Conservation (phyloP, 2,113 vertebrate species). For the Puntigrus tetrazona region DNA sequence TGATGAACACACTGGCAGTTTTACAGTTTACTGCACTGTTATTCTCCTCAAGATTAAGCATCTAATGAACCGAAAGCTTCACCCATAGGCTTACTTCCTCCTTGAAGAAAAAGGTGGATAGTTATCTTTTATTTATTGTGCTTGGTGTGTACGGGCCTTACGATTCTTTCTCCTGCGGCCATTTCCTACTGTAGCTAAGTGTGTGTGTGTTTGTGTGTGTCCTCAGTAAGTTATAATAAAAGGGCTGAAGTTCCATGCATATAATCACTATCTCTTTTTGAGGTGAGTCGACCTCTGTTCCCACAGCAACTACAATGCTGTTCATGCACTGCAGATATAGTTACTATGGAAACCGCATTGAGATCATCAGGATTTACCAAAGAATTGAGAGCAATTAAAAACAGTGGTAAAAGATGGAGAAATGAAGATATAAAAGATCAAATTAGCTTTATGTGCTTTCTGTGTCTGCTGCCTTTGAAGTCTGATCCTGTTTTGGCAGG, state of each 20-base stretch:
- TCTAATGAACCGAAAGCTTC: no score
- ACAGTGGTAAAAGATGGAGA: neutral
- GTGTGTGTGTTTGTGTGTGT: neutral
- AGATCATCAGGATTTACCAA: conserved; percentile 41
- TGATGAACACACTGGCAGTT: no score
- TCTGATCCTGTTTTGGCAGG: conserved; percentile 11
- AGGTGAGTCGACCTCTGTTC: conserved; percentile 9
- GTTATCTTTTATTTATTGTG: no score
- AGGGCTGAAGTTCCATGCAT: conserved; percentile 5
- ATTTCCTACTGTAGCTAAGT: neutral
- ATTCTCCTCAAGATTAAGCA: no score
- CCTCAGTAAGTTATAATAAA: conserved; percentile 5
- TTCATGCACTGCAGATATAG: neutral
- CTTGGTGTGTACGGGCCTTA: no score
- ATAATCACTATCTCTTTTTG: conserved; percentile 33
- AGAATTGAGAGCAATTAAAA: conserved; percentile 21
- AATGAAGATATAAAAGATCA: neutral
- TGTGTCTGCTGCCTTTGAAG: conserved; percentile 5
- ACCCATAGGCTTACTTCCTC: no score
- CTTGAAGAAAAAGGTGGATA: no score
- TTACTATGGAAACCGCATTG: conserved; percentile 42
- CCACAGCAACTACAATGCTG: conserved; percentile 35
- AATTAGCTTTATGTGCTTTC: neutral
- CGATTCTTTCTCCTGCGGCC: neutral
- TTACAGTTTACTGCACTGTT: no score